Evolutionary conservation across 2,113 vertebrate genomes (phyloP), one percentile per base, ranked within the genome.

Genomic region (Aegypius monachus): DNA sequence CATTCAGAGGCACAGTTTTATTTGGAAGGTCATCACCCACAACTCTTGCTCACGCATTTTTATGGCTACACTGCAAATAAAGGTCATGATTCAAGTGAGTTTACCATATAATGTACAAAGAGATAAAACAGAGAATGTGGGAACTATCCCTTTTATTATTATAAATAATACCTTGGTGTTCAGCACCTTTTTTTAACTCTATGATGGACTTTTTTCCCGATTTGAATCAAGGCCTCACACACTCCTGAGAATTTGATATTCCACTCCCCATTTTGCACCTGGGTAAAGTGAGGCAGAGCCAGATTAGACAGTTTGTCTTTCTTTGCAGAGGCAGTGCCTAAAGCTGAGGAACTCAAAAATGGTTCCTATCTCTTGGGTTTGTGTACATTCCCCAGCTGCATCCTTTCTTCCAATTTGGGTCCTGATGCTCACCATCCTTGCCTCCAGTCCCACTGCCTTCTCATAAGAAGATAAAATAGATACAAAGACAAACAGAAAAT

Each of bases 191-290:
- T 84, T 63, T 36, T 25, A 40, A 23, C 11, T 62, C 38, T 27
- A 0, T 13, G 7, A 10, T 27, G 32, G 10, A 10, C 2, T 23
- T n/a, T 42, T 48, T 7, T 4, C 23, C 5, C 5, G 22, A 0
- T 89, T 27, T 87, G 19, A 78, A 61, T 45, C 19, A 63, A 8
- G 9, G 1, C 7, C 17, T 74, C 21, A 25, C 4, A 32, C 20
- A 12, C 3, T 42, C 13, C 17, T 50, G 31, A 42, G 34, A 91
- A 68, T 80, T 68, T 38, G 31, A 36, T 34, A 29, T 17, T 45
- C 5, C 34, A 52, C 6, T 45, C 16, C 15, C 9, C 2, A 5
- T 90, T 55, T 88, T 63, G 5, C 6, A 11, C 7, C 11, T 27
- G 34, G n/a, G 8, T 79, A n/a, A 81, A 90, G 5, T 19, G n/a